Percentiles rank a stretch among this genome's conserved stretches.
These are phyloP conservation scores for Microtus oregoni DNA, from an alignment of 2,113 vertebrate genomes.

Conservation along the genomic window DNA sequence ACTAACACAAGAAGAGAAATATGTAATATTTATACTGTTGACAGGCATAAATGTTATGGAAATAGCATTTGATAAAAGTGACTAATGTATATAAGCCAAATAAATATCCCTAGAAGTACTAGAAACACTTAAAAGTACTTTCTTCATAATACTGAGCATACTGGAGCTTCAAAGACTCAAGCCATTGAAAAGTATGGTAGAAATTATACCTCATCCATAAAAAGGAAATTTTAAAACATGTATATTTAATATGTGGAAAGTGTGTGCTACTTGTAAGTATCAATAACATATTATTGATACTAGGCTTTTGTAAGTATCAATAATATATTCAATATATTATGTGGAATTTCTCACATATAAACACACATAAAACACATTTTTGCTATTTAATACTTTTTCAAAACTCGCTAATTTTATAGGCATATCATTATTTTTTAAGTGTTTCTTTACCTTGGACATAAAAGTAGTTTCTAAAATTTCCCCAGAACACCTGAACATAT, in stretches of 20 bases:
- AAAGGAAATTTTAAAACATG: not conserved
- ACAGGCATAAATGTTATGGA: not conserved
- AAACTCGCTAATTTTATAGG: too few relatives aligned
- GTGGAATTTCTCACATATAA: too few relatives aligned
- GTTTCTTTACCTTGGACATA: too few relatives aligned
- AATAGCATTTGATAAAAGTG: not conserved
- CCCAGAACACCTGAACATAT: too few relatives aligned
- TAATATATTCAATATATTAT: too few relatives aligned
- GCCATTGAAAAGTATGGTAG: not conserved
- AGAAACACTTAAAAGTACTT: slow-evolving; percentile 38
- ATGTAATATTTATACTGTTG: not conserved
- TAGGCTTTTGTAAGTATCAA: too few relatives aligned
- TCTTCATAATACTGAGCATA: not conserved
- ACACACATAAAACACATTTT: too few relatives aligned
- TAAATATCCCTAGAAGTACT: not conserved
- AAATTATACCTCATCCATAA: slow-evolving; percentile 10
- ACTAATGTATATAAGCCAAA: slow-evolving; percentile 9
- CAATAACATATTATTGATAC: too few relatives aligned
- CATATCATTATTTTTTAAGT: too few relatives aligned
- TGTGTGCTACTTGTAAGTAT: too few relatives aligned
- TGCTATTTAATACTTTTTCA: too few relatives aligned
- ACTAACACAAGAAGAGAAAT: not conserved
- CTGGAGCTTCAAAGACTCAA: not conserved
- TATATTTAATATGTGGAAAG: slow-evolving; percentile 24
- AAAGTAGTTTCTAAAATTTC: too few relatives aligned